Evolutionary conservation across 2,113 vertebrate genomes (phyloP), one percentile per base, ranked within the genome.

Genomic region (Naja naja): DNA sequence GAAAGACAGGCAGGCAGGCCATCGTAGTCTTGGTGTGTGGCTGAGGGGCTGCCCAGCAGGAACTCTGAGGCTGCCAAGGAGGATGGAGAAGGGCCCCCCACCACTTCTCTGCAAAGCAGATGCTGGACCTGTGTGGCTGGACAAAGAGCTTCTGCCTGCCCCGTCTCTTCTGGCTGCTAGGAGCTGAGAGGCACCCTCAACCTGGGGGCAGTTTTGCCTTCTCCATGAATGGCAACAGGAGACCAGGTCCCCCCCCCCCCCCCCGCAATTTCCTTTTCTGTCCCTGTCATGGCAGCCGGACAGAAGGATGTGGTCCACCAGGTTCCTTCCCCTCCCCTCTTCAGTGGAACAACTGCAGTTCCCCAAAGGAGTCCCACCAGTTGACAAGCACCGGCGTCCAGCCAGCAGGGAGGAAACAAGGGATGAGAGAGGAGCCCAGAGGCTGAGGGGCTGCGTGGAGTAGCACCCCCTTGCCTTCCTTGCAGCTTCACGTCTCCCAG

Each of bases 191-290:
- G 20, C 0, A 0, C 8, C 54, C 39, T 39, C 69, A 34, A 16
- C n/a, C n/a, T 18, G n/a, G 14, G 16, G 34, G 56, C 88, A 56
- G 53, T 8, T 34, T 34, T 22, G 12, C 10, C 49, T 43, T 43
- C 34, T 27, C 49, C 16, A 11, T 87, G 86, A 12, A 30, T 20
- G 92, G 8, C 64, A 12, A 3, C 49, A n/a, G 58, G 64, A 12
- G 4, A 87, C 64, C 1, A 0, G 23, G 34, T 0, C 0, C 5
- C 5, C 1, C 0, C 10, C 5, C 18, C 30, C 47, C 22, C 34
- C 11, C 1, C 11, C 6, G 1, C 25, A 10, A 5, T 1, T 60
- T 25, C 5, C 22, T 20, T 85, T 27, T 16, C 4, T 23, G 10
- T 56, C 52, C 14, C 12, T 14, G 74, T 30, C n/a, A 55, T 5